Evolutionary conservation across 2,888 invertebrate species (phyloP), one percentile per base, ranked within the genome.

Genomic region (Caenorhabditis japonica): DNA sequence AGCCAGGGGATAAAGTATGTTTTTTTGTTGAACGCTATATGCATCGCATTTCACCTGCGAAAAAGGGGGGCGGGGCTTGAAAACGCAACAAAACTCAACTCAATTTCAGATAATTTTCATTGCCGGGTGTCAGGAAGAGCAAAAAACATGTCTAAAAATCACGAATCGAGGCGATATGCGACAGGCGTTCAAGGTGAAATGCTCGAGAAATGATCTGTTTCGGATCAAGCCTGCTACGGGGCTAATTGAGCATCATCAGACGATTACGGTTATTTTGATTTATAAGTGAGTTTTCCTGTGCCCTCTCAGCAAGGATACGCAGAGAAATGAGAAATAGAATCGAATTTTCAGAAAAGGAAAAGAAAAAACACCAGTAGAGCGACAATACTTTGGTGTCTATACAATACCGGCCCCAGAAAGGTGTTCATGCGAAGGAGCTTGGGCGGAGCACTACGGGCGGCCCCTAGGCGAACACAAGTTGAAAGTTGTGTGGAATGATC

Each of bases 121-220:
- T 1, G 25, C 55, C 44, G 58, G 58, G 43, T 30, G 36, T 10
- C 41, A 36, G 21, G 58, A 43, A 17, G 71, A 73, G 39, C 62
- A 68, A 25, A 53, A 49, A 49, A 43, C 52, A 10, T 49, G 17
- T 21, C 49, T 82, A 13, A 72, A 61, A 39, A 59, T 83, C 2
- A 77, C 74, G 12, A 80, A 82, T 68, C 78, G 75, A 30, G 73
- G 77, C 47, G 81, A 80, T 34, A 70, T 73, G 49, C 69, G 77
- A 30, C 78, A 79, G 52, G 83, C 84, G 8, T 84, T 75, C 60
- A 84, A 84, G 56, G 76, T 76, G 43, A 84, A 84, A 49, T 84
- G 84, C 60, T 80, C 82, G 3, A 53, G 77, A 21, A 84, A 84
- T 72, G 83, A 82, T 49, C 36, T 80, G 23, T 84, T 84, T 70